Evolutionary conservation across 1,140 invertebrate species (phyloP).

Genomic region (Pogonognathellus flavescens): DNA sequence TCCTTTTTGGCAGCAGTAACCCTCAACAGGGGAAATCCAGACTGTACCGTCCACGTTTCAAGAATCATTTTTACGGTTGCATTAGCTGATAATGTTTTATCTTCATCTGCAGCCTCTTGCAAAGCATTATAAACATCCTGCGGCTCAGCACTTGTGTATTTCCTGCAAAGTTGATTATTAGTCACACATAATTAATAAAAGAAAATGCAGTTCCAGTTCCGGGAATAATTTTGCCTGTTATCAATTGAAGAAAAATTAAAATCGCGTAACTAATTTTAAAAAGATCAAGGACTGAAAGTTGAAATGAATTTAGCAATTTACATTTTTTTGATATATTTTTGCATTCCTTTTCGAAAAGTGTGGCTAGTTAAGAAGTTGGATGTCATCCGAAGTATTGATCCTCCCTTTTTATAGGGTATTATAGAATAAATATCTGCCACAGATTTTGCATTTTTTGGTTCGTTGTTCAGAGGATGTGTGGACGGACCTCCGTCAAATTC

Average conservation of each 20-base stretch:
- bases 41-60: constrained; percentile 85
- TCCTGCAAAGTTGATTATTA: no score
- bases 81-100: background rate
- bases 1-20: background rate
- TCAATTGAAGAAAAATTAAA: no score
- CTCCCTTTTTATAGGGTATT: constrained; percentile 52
- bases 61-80: constrained; percentile 77
- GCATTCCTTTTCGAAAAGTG: constrained; percentile 34
- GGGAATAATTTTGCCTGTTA: no score
- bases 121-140: constrained; percentile 81
- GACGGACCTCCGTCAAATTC: background rate
- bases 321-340: constrained; percentile 45
- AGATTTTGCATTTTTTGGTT: background rate
- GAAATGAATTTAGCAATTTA: no score
- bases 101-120: constrained; percentile 71
- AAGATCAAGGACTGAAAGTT: no score
- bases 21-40: constrained; percentile 66
- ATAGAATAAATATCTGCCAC: constrained; percentile 25
- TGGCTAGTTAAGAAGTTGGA: background rate
- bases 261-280: no score
- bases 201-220: no score
- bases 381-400: constrained; percentile 42
- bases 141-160: constrained; percentile 78
- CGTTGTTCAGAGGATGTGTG: constrained; percentile 32
- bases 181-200: no score